Evolutionary conservation across 2,113 vertebrate genomes (phyloP), one percentile per base, ranked within the genome.

Genomic region (Enhydra lutris): DNA sequence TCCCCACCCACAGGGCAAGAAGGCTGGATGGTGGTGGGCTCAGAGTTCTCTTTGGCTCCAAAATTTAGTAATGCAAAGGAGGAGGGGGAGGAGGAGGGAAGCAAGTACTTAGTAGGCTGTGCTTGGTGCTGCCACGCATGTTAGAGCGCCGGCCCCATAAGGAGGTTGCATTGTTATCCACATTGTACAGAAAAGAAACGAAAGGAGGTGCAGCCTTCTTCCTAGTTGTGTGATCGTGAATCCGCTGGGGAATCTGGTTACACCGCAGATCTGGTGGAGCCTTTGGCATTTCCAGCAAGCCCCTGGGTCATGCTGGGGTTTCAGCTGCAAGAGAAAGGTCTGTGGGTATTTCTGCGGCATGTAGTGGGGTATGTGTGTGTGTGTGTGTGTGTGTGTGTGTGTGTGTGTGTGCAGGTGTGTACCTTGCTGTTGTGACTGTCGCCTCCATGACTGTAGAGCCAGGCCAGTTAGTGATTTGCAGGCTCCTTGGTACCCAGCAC

Each of bases 221-320:
- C 59, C 59, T 42, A 21, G 13, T 73, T 76, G 42, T 11, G 69
- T 45, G 52, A 15, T 23, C 31, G 1, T 0, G 29, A 23, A 2
- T 36, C 23, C 3, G 3, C 59, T 3, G 24, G 88, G n/a, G 17
- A 29, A 14, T 65, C 59, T 24, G 61, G 86, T 34, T 23, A 17
- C 14, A 0, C 2, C 0, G 12, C 50, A 39, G 42, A 3, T n/a
- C 24, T 57, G 36, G 17, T 29, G 23, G 7, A 0, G 23, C 73
- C 65, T 80, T 73, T 18, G n/a, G 29, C 8, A n/a, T 61, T 94
- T 84, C 57, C 20, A n/a, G 10, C 18, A 39, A 89, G 39, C 2
- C 42, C 69, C 71, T 11, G 6, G 7, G 18, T 6, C 36, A 74
- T 59, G 59, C 31, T 39, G 13, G 55, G 52, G 17, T 73, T 39